Evolutionary conservation across 2,797 vertebrate species (phyloP), one percentile per base, ranked within the genome.

Genomic region (Harpagifer antarcticus): DNA sequence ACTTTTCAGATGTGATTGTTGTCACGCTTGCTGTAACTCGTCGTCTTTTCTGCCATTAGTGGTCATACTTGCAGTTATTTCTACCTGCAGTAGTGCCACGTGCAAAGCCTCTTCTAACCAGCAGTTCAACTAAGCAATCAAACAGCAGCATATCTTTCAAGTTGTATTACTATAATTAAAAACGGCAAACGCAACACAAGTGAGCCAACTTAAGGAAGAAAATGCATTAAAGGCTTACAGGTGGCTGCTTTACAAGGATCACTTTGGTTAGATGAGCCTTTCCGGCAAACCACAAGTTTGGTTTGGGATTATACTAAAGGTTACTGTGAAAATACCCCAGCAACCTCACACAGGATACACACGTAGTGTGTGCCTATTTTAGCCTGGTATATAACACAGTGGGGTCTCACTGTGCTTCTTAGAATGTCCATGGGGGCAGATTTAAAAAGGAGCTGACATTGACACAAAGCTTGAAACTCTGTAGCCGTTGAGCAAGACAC

Each of bases 361-460:
- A 60, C n/a, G 43, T 11, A 19, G 7, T 2, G 19, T 16, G 20
- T 5, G 6, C 17, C 27, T 58, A 49, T 45, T 78, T 72, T 27
- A 57, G 33, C 16, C 12, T 33, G 19, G 11, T 48, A 9, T 14
- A 50, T 52, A 61, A 63, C 47, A 71, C 19, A 43, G 17, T n/a
- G 20, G 53, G 37, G n/a, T 45, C 72, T 49, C 2, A 20, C 50
- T 47, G 65, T 4, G 19, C 67, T 43, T 44, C 64, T 56, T 42
- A n/a, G 37, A 75, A 31, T 9, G 43, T 65, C 50, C 27, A 47
- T 5, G 15, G 52, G 31, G 37, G 20, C 57, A 48, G 60, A 44
- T 76, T 73, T 61, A 9, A 72, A 75, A 37, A 27, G 33, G 44
- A 65, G 64, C 77, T 67, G 79, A 86, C 43, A 44, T 17, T 20